A percentile compares a stretch with the other conserved stretches of the same genome.
phyloP scores from a whole-genome alignment of 1,140 invertebrate genomes.

The Solenopsis invicta region DNA sequence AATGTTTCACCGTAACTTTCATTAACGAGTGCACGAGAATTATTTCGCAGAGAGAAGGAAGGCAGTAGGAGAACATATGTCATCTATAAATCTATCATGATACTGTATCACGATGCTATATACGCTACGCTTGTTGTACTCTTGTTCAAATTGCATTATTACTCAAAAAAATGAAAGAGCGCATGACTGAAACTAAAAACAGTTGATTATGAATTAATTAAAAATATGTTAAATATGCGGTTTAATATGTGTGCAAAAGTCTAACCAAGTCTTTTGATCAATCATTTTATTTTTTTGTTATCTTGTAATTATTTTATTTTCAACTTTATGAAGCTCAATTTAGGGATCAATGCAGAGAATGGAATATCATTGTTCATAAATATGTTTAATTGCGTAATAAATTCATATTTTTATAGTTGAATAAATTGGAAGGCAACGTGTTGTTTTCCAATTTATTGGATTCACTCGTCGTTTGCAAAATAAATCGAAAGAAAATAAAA shows the following conservation, averaged over 20 bases:
- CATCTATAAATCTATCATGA: constrained; percentile 23
- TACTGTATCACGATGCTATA: background rate
- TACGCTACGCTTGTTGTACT: background rate
- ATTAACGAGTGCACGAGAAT: constrained; percentile 25
- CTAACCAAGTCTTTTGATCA: background rate
- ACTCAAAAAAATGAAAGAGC: background rate
- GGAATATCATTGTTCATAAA: background rate
- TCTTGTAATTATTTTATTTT: background rate
- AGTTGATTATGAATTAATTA: background rate
- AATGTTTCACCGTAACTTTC: constrained; percentile 12
- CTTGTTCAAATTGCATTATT: background rate
- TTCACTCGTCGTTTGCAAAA: constrained; percentile 22
- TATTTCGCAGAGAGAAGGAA: background rate
- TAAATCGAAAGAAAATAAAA: constrained; percentile 26
- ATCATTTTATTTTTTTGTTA: background rate
- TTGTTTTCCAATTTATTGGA: constrained; percentile 50
- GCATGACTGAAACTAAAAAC: background rate
- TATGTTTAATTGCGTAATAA: constrained; percentile 33
- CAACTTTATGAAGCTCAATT: background rate
- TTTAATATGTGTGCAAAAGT: background rate
- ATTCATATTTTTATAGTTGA: background rate
- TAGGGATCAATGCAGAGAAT: background rate
- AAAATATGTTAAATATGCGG: background rate
- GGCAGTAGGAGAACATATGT: constrained; percentile 11
- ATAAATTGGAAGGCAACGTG: constrained; percentile 25